These are phyloP conservation scores for Oncorhynchus nerka DNA, from an alignment of 2,113 vertebrate genomes.

Conservation along the genomic window DNA sequence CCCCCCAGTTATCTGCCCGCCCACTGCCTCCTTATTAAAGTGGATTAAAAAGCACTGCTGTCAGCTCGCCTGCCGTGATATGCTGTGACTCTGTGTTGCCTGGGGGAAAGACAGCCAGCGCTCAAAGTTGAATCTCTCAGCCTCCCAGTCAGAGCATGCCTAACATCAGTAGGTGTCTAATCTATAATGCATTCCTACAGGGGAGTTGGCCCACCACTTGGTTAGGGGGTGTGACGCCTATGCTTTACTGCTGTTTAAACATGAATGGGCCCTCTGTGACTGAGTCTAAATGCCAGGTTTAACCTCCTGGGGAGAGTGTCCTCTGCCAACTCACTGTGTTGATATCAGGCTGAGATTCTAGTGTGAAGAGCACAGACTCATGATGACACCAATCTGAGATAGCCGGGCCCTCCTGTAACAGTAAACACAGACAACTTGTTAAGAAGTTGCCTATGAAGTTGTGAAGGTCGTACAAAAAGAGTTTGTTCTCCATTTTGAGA, in stretches of 20 bases:
- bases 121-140: neutral
- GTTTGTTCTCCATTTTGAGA: neutral
- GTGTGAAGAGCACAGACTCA: neutral
- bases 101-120: neutral
- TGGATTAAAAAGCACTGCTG: conserved; percentile 11
- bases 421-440: neutral
- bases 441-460: neutral
- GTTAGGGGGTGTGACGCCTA: neutral
- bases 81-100: neutral
- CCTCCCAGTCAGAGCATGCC: neutral
- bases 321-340: neutral
- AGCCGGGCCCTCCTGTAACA: neutral
- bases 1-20: neutral
- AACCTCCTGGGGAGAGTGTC: neutral
- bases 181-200: conserved; percentile 3
- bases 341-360: neutral
- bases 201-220: neutral
- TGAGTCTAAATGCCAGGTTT: too few species aligned
- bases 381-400: neutral
- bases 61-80: conserved; percentile 1
- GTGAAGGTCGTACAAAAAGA: neutral
- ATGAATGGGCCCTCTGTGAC: neutral
- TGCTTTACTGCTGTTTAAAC: neutral
- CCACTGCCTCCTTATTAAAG: neutral
- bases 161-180: conserved; percentile 1